Percentiles rank a stretch among this genome's conserved stretches.
These are phyloP conservation scores for Orthonychiurus folsomi DNA, from an alignment of 2,888 invertebrate species.

Conservation along the genomic window DNA sequence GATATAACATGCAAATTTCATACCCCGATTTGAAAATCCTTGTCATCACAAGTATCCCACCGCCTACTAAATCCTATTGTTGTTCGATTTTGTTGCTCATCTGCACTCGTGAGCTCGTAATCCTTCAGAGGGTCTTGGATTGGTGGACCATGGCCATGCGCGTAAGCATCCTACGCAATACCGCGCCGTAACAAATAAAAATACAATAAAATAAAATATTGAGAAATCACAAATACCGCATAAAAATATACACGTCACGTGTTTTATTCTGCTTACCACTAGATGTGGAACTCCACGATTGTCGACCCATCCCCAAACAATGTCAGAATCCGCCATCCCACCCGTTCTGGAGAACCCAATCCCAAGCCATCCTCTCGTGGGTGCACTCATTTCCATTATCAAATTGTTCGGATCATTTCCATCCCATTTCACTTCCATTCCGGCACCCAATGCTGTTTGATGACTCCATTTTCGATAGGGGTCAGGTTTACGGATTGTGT, in stretches of 20 bases:
- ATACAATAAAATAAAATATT: neutral
- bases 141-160: conserved; percentile 35
- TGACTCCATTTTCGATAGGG: conserved; percentile 21
- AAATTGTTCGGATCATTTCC: conserved; percentile 52
- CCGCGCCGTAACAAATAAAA: no score
- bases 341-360: conserved; percentile 76
- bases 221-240: neutral
- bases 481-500: neutral
- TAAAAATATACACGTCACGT: neutral
- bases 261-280: conserved; percentile 1
- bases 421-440: conserved; percentile 25
- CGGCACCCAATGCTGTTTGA: conserved; percentile 18
- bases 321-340: conserved; percentile 71
- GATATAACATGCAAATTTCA: no score
- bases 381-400: conserved; percentile 73
- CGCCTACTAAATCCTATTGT: conserved; percentile 42
- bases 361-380: conserved; percentile 74
- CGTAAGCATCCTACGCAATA: conserved; percentile 41
- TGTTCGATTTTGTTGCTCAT: conserved; percentile 42
- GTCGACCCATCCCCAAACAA: conserved; percentile 84
- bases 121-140: conserved; percentile 42
- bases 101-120: conserved; percentile 40
- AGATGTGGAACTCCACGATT: conserved; percentile 42
- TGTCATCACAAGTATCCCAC: conserved; percentile 43
- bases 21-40: conserved; percentile 31